Conservation (phyloP, 2,797 vertebrate species). For the Monodelphis domestica region DNA sequence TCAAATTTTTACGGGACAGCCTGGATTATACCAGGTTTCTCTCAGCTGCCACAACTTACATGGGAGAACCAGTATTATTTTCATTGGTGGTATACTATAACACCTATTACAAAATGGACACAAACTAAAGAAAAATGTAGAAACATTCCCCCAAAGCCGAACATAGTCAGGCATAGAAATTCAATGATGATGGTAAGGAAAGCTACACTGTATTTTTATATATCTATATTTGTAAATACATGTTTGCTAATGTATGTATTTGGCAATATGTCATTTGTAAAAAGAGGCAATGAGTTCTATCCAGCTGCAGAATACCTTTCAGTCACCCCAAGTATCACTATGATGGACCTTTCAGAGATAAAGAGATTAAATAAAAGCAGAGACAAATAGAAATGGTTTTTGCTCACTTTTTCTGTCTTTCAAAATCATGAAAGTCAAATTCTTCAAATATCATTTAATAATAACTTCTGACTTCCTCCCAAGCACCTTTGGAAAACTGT, state of each 20-base stretch:
- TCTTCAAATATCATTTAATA: not conserved
- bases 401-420: not conserved
- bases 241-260: not conserved
- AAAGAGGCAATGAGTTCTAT: not conserved
- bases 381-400: not conserved
- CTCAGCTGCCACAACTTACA: not conserved
- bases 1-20: conserved; percentile 9
- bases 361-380: not conserved
- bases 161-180: not conserved
- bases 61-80: not conserved
- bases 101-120: not conserved
- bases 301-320: not conserved
- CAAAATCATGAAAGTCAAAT: not conserved
- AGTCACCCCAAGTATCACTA: not conserved
- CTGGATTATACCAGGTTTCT: not conserved
- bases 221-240: not conserved
- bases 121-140: not conserved
- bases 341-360: not conserved
- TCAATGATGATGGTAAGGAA: not conserved
- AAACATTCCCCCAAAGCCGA: not conserved
- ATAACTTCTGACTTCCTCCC: not conserved
- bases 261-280: not conserved
- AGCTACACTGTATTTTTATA: not conserved
- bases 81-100: not conserved
- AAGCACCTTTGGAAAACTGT: not conserved